Evolutionary conservation across 2,888 invertebrate genomes (phyloP), one percentile per base, ranked within the genome.

Genomic region (Pterostichus niger): DNA sequence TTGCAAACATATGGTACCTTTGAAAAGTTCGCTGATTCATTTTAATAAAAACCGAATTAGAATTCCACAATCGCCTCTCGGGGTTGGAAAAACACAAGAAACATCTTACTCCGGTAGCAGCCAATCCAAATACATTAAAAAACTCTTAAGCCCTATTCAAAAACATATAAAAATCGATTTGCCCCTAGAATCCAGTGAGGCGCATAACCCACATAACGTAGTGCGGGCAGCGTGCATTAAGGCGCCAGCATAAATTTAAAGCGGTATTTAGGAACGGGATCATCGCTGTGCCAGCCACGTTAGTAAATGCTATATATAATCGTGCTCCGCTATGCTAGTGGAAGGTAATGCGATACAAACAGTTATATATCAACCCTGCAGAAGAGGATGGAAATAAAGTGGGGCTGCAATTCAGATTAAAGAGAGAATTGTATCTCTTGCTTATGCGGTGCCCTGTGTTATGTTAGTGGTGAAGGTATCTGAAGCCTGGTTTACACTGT

Each of bases 81-180:
- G 68, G 7, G 68, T n/a, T 71, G 1, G 68, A 6, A 40, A 64
- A 71, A 71, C 68, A 71, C 68, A 71, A 71, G 68, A 71, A 71
- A 71, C 68, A 71, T 71, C 46, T 71, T 71, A 71, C 68, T 71
- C 44, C 44, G 6, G 68, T 71, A 44, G 10, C 44, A 71, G 68
- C 68, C 68, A 71, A 71, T 71, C 46, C 68, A 71, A 35, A 76
- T 56, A 56, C 56, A 76, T 76, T 56, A 76, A 76, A 76, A 76
- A 76, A 54, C 54, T 76, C 54, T 76, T 76, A 52, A 76, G 76
- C 54, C 7, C 54, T 76, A 56, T 76, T 76, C 56, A 76, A 76
- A 76, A 76, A 76, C 56, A 76, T 56, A 76, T 76, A 76, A 76
- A 76, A 76, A 76, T 76, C 76, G 76, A 76, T 76, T 40, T 76